Conservation (phyloP, 2,888 invertebrate genomes). For the Dromius quadrimaculatus region DNA sequence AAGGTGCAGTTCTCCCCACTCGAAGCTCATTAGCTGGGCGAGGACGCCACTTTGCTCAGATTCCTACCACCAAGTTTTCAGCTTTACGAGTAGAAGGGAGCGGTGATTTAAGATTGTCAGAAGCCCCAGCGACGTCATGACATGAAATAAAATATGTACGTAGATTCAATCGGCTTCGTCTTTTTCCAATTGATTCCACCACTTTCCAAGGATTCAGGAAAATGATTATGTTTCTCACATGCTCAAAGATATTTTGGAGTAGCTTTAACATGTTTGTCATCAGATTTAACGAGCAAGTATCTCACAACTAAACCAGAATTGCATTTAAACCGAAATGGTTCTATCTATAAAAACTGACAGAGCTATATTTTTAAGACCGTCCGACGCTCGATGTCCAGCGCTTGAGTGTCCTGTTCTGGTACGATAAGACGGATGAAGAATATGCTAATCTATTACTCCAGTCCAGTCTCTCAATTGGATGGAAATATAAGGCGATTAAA, state of each 20-base stretch:
- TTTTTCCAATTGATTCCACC: constrained; percentile 38
- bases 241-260: no score
- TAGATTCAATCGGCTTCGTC: constrained; percentile 41
- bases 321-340: constrained; percentile 18
- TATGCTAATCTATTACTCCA: constrained; percentile 41
- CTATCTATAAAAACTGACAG: constrained; percentile 22
- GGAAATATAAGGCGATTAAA: not conserved
- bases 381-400: not conserved
- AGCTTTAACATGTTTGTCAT: no score
- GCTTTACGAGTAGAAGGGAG: constrained; percentile 41
- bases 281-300: no score
- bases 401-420: constrained; percentile 30
- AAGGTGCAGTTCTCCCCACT: constrained; percentile 33
- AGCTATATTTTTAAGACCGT: constrained; percentile 38
- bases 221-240: no score
- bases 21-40: constrained; percentile 39
- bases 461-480: constrained; percentile 7
- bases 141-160: constrained; percentile 48
- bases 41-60: constrained; percentile 26
- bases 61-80: not conserved
- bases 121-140: constrained; percentile 39
- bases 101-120: constrained; percentile 49
- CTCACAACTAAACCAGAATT: no score
- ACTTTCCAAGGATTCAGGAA: not conserved
- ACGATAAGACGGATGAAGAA: constrained; percentile 47